A percentile compares a stretch with the other conserved stretches of the same genome.
Conservation (phyloP, 1,140 invertebrate species). For the Caenorhabditis latens region DNA sequence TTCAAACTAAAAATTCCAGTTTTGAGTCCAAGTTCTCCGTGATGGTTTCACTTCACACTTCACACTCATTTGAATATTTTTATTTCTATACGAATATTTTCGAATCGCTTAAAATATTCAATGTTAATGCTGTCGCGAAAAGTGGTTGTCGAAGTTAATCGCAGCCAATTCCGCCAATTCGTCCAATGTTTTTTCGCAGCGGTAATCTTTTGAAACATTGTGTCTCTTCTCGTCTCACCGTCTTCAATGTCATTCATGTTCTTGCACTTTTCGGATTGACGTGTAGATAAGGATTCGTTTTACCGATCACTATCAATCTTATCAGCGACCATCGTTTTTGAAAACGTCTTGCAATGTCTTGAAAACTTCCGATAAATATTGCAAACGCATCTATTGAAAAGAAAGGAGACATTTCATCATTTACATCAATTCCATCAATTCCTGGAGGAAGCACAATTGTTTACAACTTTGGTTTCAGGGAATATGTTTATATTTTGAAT, state of each 20-base stretch:
- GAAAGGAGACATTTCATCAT: too few species aligned
- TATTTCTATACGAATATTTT: too few species aligned
- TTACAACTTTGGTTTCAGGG: too few species aligned
- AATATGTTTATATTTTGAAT: too few species aligned
- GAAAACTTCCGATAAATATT: neutral
- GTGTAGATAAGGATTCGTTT: slow-evolving; percentile 7
- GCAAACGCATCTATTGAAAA: neutral
- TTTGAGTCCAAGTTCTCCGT: too few species aligned
- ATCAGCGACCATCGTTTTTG: neutral
- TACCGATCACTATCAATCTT: slow-evolving; percentile 18
- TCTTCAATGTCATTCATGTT: slow-evolving; percentile 16
- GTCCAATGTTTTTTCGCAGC: neutral
- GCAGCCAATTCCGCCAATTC: neutral
- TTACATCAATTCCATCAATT: too few species aligned
- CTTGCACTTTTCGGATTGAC: slow-evolving; percentile 38
- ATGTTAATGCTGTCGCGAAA: neutral
- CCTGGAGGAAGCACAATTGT: too few species aligned
- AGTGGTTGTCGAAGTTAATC: neutral
- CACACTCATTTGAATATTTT: too few species aligned
- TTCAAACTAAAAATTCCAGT: too few species aligned
- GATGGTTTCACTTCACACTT: too few species aligned
- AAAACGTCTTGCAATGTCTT: neutral
- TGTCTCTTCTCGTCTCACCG: neutral
- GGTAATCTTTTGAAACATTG: neutral
- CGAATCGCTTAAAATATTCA: neutral